These are phyloP conservation scores for Odocoileus hemionus DNA, from an alignment of 2,113 vertebrate genomes.

Conservation along the genomic window DNA sequence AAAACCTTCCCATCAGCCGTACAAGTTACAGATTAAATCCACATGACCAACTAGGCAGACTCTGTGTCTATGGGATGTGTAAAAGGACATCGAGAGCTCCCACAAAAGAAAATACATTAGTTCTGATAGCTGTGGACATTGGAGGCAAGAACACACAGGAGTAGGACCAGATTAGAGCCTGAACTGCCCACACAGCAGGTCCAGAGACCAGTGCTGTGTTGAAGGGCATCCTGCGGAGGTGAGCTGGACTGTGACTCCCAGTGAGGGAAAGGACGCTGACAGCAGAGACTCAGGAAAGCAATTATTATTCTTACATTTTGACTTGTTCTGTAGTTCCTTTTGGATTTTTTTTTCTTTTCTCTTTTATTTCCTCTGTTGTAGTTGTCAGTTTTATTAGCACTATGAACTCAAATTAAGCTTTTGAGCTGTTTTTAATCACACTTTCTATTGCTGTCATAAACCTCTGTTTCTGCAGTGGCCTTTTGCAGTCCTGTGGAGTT, in stretches of 20 bases:
- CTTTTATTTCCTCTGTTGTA: not conserved
- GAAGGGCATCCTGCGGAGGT: not conserved
- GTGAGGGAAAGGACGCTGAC: not conserved
- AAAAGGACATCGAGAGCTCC: not conserved
- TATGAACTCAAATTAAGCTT: not conserved
- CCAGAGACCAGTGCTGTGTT: not conserved
- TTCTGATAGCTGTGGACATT: not conserved
- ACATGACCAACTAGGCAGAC: not conserved
- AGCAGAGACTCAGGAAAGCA: not conserved
- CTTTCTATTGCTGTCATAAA: not conserved
- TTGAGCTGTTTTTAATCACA: not conserved
- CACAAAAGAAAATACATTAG: not conserved
- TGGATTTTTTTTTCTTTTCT: not conserved
- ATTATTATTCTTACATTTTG: not conserved
- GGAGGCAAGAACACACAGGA: not conserved
- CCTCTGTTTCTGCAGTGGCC: not conserved
- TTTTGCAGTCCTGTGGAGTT: not conserved
- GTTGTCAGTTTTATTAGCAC: not conserved
- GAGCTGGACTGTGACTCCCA: not conserved
- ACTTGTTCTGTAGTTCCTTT: not conserved
- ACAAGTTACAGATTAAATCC: not conserved
- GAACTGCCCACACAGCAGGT: not conserved
- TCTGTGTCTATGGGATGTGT: not conserved
- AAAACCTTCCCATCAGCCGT: not conserved
- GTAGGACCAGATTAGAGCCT: not conserved